Conservation (phyloP, 2,888 invertebrate species). For the Diploptera punctata region DNA sequence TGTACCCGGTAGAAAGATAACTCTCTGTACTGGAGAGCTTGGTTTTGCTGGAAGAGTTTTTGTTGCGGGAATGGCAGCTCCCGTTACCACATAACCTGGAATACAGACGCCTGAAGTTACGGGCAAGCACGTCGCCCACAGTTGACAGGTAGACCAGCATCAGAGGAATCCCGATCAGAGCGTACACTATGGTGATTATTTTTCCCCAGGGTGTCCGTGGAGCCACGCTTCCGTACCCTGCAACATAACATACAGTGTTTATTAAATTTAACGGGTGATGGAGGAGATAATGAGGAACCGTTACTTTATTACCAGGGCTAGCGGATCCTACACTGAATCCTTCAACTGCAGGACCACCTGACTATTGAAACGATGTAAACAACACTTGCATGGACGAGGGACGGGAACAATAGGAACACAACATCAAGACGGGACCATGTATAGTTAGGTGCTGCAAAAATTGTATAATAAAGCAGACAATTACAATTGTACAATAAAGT, state of each 20-base stretch:
- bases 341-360: no score
- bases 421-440: no score
- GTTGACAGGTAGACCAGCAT: conserved; percentile 88
- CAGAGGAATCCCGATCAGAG: conserved; percentile 85
- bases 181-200: conserved; percentile 83
- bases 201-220: conserved; percentile 82
- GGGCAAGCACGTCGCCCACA: conserved; percentile 84
- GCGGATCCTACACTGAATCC: no score
- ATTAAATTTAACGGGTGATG: no score
- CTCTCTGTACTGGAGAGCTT: conserved; percentile 14
- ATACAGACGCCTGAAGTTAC: conserved; percentile 75
- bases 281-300: no score
- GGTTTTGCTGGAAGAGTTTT: conserved; percentile 14
- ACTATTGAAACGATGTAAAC: no score
- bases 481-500: no score
- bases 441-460: no score
- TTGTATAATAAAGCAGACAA: no score
- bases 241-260: background rate
- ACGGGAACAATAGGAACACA: no score
- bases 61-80: conserved; percentile 47
- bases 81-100: conserved; percentile 59
- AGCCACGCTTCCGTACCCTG: conserved; percentile 86
- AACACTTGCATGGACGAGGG: no score
- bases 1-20: conserved; percentile 33
- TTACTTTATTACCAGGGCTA: no score